Base-by-base conservation (phyloP, 2,888 invertebrate species). In the Hemithea aestivaria region DNA sequence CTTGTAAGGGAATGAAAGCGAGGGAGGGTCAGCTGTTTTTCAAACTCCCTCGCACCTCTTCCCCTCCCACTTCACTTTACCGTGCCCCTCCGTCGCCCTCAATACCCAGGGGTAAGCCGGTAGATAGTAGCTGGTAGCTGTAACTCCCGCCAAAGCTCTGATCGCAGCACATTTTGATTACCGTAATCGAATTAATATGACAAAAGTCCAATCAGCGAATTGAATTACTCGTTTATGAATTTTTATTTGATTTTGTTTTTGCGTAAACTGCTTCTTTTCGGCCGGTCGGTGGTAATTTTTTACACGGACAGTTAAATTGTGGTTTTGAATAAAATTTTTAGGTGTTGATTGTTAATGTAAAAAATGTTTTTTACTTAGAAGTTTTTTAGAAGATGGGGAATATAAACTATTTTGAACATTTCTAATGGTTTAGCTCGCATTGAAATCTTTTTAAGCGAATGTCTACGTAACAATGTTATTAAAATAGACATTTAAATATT, bases 1-100 rank as follows among this genome's bases (percentile, higher is more conserved):
- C 33, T 53, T 38, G 47, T 41, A 68, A 66, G 70, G 71, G 73
- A 77, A 69, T 79, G 69, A 48, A 46, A 38, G 32, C 34, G 56
- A 58, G 60, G 63, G 64, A 53, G 53, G 55, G 34, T 32, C 26
- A 16, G 31, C 26, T 40, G 50, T 44, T 52, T 45, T 53, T 45
- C 12, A 46, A 45, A 48, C 35, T 48, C 43, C 45, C 54, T 55
- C 54, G 48, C 51, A 25, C 46, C 42, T 45, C 31, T 35, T 31
- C 48, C 53, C 48, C 27, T 10, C 9, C 16, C 27, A 16, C 5
- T 16, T 5, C 16, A 16, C 16, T 16, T n/a, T n/a, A n/a, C 36
- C 32, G 35, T 42, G 38, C 48, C 53, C 48, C 27, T 8, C 11
- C 16, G 24, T 7, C 20, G 24, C 36, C 36, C 45, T 27, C 33